phyloP scores from a whole-genome alignment of 2,113 vertebrate genomes.

The Lamprotornis superbus region DNA sequence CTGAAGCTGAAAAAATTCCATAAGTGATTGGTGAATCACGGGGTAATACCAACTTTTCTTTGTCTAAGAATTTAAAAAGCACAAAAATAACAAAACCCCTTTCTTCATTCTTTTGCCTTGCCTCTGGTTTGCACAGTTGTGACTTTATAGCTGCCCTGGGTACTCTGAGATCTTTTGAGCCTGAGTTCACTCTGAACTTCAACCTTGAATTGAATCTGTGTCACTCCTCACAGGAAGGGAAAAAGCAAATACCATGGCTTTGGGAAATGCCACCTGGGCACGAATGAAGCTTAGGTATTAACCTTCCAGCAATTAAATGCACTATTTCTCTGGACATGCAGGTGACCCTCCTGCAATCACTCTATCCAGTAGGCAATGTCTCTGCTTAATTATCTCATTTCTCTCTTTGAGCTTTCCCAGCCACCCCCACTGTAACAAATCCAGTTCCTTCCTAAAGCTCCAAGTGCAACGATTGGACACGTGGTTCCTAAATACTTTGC shows the following conservation, averaged over 20 bases:
- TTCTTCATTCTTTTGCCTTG: neutral
- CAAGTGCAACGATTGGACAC: neutral
- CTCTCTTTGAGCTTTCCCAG: neutral
- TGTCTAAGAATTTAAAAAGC: neutral
- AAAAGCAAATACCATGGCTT: neutral
- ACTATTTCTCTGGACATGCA: neutral
- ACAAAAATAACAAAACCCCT: neutral
- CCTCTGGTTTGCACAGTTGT: neutral
- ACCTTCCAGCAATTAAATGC: neutral
- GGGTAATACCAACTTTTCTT: neutral
- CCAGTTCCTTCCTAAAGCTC: neutral
- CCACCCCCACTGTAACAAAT: neutral
- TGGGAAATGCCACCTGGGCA: neutral
- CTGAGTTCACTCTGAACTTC: neutral
- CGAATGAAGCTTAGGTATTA: neutral
- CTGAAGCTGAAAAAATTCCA: neutral
- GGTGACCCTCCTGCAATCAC: neutral
- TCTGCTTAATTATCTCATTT: neutral
- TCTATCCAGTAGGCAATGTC: neutral
- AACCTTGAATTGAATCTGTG: neutral
- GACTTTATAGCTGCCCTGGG: neutral
- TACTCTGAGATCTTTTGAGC: neutral
- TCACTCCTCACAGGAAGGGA: neutral
- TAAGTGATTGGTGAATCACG: neutral
- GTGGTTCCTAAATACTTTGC: neutral